phyloP scores from a whole-genome alignment of 1,140 invertebrate genomes.

The Cyphomyrmex costatus region DNA sequence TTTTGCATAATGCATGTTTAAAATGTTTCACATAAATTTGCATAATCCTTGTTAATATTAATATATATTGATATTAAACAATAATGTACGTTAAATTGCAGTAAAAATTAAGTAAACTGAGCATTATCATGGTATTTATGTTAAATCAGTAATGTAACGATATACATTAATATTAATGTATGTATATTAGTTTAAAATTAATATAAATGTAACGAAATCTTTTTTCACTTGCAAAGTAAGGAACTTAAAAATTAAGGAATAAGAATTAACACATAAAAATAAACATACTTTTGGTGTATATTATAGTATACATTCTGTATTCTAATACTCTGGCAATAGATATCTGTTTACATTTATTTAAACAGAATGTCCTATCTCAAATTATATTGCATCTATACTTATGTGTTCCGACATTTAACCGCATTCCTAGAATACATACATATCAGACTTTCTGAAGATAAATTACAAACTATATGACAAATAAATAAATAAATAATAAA shows the following conservation, averaged over 20 bases:
- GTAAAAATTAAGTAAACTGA: not conserved
- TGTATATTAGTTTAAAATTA: not conserved
- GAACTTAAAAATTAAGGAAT: not conserved
- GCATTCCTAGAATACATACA: constrained; percentile 17
- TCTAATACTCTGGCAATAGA: constrained; percentile 33
- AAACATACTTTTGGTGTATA: not conserved
- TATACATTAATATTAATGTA: not conserved
- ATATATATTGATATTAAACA: not conserved
- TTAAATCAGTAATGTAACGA: not conserved
- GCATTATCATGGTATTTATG: not conserved
- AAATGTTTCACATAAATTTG: not conserved
- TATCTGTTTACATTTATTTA: constrained; percentile 49
- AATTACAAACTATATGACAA: constrained; percentile 64
- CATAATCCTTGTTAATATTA: not conserved
- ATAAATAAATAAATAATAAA: constrained; percentile 80
- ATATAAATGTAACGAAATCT: not conserved
- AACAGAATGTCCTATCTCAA: not conserved
- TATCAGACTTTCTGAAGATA: constrained; percentile 73
- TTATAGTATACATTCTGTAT: constrained; percentile 29
- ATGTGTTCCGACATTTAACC: constrained; percentile 33
- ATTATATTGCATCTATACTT: not conserved
- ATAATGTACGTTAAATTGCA: not conserved
- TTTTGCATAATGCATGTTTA: not conserved
- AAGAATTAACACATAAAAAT: not conserved
- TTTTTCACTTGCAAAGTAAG: not conserved